Evolutionary conservation across 2,888 invertebrate species (phyloP).

Genomic region (Epiblema foenella): DNA sequence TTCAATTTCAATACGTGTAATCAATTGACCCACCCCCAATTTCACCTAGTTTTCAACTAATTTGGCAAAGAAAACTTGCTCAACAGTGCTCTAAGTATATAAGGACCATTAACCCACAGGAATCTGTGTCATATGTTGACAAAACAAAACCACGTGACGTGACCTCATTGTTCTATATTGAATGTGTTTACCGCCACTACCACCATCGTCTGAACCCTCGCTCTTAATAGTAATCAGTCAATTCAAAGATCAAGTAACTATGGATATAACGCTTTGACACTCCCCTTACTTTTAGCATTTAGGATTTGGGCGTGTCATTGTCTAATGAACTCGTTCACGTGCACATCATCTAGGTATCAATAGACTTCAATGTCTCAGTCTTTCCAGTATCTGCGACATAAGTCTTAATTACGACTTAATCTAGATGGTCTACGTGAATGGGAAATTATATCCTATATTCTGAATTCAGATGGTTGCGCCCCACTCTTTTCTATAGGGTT

Average conservation of each 20-base stretch:
- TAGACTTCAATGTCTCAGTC: too few species aligned
- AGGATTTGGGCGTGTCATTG: constrained; percentile 17
- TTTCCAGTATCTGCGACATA: too few species aligned
- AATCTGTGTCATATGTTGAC: constrained; percentile 23
- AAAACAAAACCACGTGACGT: constrained; percentile 21
- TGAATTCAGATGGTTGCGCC: too few species aligned
- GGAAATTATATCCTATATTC: too few species aligned
- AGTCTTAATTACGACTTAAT: too few species aligned
- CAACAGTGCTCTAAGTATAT: constrained; percentile 4
- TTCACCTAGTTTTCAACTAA: background rate
- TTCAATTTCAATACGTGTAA: background rate
- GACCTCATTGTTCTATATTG: constrained; percentile 17
- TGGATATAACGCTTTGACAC: constrained; percentile 3
- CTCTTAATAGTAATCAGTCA: background rate
- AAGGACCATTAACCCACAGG: background rate
- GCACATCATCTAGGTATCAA: too few species aligned
- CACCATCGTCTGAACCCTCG: background rate
- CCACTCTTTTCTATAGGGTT: too few species aligned
- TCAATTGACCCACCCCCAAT: background rate
- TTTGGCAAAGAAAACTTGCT: constrained; percentile 13
- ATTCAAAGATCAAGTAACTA: background rate
- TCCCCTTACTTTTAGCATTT: constrained; percentile 19
- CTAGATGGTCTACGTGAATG: too few species aligned
- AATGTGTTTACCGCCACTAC: constrained; percentile 21
- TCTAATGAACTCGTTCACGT: background rate